A percentile compares a stretch with the other conserved stretches of the same genome.
phyloP scores from a whole-genome alignment of 2,888 invertebrate species.

The Noctua janthina region DNA sequence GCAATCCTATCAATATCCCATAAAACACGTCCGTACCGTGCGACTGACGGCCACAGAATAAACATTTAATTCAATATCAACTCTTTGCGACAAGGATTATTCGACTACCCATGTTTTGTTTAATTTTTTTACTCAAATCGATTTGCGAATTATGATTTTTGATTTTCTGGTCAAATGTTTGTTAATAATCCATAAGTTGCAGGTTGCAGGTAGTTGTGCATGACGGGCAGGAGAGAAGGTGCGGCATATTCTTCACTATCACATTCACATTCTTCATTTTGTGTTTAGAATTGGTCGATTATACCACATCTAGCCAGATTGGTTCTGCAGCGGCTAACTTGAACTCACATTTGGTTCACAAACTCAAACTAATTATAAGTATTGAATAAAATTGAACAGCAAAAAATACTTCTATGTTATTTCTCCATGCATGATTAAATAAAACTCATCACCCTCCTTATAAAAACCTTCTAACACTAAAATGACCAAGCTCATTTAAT shows the following conservation, averaged over 20 bases:
- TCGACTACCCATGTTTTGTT: constrained; percentile 38
- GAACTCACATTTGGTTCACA: too few species aligned
- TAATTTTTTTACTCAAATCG: constrained; percentile 25
- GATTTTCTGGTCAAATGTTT: constrained; percentile 48
- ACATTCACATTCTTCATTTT: too few species aligned
- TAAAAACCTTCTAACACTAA: constrained; percentile 7
- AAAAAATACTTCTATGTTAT: too few species aligned
- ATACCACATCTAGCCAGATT: too few species aligned
- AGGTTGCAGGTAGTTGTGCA: too few species aligned
- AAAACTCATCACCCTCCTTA: background rate
- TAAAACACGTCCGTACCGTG: constrained; percentile 50
- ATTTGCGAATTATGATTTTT: constrained; percentile 47
- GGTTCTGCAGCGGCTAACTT: too few species aligned
- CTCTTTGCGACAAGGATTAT: constrained; percentile 52
- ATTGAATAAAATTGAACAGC: too few species aligned
- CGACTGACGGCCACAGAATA: constrained; percentile 38
- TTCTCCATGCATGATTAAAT: background rate
- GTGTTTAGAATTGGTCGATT: too few species aligned
- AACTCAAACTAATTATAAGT: too few species aligned
- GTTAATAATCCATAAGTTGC: background rate
- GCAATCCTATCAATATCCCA: constrained; percentile 52
- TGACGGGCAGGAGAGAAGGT: too few species aligned
- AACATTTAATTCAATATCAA: constrained; percentile 59
- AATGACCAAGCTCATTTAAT: constrained; percentile 15
- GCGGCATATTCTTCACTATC: too few species aligned